Percentiles rank a stretch among this genome's conserved stretches.
Conservation (phyloP, 2,888 invertebrate genomes). For the Lasioglossum zephyrum region DNA sequence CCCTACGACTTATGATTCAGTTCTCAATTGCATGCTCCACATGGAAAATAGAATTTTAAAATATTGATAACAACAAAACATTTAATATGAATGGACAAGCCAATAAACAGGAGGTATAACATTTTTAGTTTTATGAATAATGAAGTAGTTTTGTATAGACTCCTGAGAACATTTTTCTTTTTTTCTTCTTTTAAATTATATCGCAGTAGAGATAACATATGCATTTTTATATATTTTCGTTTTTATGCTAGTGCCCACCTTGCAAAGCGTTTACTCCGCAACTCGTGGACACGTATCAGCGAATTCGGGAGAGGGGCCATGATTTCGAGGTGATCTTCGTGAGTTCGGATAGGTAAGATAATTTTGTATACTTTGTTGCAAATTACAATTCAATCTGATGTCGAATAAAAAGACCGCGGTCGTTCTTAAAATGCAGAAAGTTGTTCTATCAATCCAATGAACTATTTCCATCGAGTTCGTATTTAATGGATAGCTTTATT, state of each 20-base stretch:
- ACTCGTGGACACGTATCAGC: conserved; percentile 90
- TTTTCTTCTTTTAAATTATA: background rate
- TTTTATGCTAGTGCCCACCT: conserved; percentile 91
- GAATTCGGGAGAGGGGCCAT: conserved; percentile 89
- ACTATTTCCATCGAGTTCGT: background rate
- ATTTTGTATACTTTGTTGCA: background rate
- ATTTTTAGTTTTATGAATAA: background rate
- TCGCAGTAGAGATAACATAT: background rate
- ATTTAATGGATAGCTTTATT: background rate
- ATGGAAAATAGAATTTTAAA: too few relatives aligned
- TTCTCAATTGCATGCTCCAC: too few relatives aligned
- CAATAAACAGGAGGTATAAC: background rate
- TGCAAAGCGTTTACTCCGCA: conserved; percentile 93
- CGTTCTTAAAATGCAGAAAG: background rate
- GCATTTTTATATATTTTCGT: background rate
- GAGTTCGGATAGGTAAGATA: conserved; percentile 92
- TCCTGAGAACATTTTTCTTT: background rate
- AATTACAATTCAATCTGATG: background rate
- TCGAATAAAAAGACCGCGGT: background rate
- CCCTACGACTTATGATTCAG: too few relatives aligned
- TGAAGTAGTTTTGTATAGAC: background rate
- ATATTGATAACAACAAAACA: background rate
- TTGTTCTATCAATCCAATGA: background rate
- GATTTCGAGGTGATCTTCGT: conserved; percentile 93
- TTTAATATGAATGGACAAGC: background rate